phyloP scores from a whole-genome alignment of 2,113 vertebrate species.

The Ancistrus triradiatus region DNA sequence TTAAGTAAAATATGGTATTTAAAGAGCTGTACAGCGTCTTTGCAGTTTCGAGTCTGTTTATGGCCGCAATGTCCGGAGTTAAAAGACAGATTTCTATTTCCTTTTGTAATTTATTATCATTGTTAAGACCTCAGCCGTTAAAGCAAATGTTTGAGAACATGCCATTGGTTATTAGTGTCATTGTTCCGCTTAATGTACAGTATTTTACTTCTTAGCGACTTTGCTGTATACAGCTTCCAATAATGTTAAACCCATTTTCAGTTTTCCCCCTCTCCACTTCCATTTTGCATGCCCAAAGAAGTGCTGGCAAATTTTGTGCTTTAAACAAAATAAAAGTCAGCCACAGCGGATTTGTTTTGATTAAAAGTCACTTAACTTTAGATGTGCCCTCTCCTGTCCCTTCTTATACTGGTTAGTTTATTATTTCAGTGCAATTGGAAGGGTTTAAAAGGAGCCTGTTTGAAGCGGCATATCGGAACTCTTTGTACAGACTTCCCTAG shows the following conservation, averaged over 20 bases:
- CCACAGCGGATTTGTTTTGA: slow-evolving; percentile 19
- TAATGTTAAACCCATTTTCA: neutral
- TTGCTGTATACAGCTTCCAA: neutral
- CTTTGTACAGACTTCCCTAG: too few relatives aligned
- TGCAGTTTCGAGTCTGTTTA: too few relatives aligned
- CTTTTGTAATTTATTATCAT: too few relatives aligned
- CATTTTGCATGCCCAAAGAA: neutral
- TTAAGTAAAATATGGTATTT: too few relatives aligned
- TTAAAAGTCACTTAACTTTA: slow-evolving; percentile 24
- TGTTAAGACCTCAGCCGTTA: too few relatives aligned
- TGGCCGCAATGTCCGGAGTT: too few relatives aligned
- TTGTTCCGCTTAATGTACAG: neutral
- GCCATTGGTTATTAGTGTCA: neutral
- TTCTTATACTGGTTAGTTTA: too few relatives aligned
- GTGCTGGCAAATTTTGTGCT: slow-evolving; percentile 1
- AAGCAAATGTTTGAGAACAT: slow-evolving; percentile 3
- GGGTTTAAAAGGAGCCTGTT: too few relatives aligned
- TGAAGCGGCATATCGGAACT: too few relatives aligned
- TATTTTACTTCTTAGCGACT: neutral
- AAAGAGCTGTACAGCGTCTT: too few relatives aligned
- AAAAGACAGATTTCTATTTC: too few relatives aligned
- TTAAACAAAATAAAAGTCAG: slow-evolving; percentile 17
- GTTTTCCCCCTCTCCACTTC: neutral
- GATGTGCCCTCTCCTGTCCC: slow-evolving; percentile 17
- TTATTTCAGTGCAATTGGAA: too few relatives aligned